Evolutionary conservation across 2,113 vertebrate species (phyloP).

Genomic region (Ictidomys tridecemlineatus): DNA sequence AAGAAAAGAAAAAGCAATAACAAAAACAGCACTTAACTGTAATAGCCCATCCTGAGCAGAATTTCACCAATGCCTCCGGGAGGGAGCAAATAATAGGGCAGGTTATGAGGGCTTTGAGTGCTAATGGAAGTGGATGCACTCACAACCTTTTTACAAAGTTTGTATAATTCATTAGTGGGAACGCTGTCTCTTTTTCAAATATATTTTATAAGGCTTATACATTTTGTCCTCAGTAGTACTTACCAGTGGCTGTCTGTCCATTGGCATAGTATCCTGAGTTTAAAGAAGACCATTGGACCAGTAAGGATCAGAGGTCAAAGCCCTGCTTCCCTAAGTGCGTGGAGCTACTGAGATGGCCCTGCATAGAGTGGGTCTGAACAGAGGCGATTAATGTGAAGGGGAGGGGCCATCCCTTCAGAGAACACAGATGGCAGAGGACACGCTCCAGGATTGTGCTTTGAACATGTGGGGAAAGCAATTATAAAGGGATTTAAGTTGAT

Average conservation of each 20-base stretch:
- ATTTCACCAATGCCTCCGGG: neutral
- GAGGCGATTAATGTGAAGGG: neutral
- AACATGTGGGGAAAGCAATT: conserved; percentile 75
- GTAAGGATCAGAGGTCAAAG: neutral
- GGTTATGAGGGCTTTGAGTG: accelerated
- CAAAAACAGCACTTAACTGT: neutral
- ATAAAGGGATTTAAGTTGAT: conserved; percentile 76
- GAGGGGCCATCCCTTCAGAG: neutral
- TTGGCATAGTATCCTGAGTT: neutral
- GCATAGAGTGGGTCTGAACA: neutral
- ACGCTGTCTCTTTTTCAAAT: neutral
- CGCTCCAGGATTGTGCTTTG: neutral
- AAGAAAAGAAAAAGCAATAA: neutral
- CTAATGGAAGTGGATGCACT: neutral
- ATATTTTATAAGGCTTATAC: neutral
- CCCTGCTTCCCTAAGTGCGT: too few species aligned
- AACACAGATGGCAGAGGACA: conserved; percentile 68
- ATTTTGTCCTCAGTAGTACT: neutral
- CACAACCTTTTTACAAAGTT: neutral
- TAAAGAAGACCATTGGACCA: neutral
- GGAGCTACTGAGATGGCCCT: neutral
- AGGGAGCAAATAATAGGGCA: neutral
- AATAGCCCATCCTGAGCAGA: neutral
- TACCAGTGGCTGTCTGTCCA: neutral
- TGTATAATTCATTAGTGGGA: neutral